phyloP scores from a whole-genome alignment of 2,113 vertebrate genomes.

The Artemisiospiza belli region DNA sequence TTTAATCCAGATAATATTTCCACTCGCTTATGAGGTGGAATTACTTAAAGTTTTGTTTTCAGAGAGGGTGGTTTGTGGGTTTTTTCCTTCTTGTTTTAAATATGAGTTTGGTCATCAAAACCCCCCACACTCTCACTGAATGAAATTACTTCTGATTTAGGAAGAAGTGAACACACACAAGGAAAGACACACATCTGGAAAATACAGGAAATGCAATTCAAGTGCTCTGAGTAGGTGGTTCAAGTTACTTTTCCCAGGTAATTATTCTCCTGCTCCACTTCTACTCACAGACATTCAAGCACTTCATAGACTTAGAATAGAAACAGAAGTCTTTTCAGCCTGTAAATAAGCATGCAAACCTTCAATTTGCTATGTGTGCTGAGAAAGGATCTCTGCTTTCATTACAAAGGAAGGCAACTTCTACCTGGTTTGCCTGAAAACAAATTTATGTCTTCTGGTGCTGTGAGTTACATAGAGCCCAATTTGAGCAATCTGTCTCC shows the following conservation, averaged over 20 bases:
- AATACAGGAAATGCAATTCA: constrained; percentile 44
- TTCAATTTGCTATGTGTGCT: background rate
- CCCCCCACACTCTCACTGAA: background rate
- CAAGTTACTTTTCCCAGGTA: constrained; percentile 54
- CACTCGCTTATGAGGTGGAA: background rate
- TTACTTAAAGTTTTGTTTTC: background rate
- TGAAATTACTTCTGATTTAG: constrained; percentile 9
- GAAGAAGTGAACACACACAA: background rate
- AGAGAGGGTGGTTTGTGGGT: background rate
- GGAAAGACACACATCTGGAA: constrained; percentile 37
- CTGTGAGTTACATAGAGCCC: background rate
- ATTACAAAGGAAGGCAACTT: background rate
- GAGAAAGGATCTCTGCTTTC: background rate
- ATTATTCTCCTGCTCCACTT: constrained; percentile 1
- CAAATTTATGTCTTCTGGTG: background rate
- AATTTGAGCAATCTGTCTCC: background rate
- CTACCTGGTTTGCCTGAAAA: background rate
- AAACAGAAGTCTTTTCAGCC: background rate
- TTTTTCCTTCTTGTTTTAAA: background rate
- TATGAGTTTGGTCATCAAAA: background rate
- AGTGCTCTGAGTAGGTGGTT: constrained; percentile 1
- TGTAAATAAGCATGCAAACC: background rate
- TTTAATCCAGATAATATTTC: background rate
- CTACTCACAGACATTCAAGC: background rate
- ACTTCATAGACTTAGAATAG: background rate